A percentile compares a stretch with the other conserved stretches of the same genome.
Conservation (phyloP, 1,140 invertebrate genomes). For the Trichogramma pretiosum region DNA sequence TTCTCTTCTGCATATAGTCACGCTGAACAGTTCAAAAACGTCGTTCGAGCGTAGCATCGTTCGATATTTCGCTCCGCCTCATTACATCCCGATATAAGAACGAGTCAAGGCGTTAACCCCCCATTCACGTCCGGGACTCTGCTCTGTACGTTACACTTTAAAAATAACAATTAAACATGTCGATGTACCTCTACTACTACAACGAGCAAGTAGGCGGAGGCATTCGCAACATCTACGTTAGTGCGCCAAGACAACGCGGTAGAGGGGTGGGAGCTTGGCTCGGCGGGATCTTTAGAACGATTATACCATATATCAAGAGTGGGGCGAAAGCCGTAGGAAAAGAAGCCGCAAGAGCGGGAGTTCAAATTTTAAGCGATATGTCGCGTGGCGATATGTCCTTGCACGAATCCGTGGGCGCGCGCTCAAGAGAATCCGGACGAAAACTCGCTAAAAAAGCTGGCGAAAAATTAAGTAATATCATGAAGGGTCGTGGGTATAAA, state of each 20-base stretch:
- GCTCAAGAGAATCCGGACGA: neutral
- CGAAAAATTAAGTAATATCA: constrained; percentile 8
- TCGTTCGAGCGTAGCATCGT: constrained; percentile 8
- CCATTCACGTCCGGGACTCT: constrained; percentile 22
- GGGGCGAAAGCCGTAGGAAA: neutral
- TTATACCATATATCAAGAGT: neutral
- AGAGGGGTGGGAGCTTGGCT: neutral
- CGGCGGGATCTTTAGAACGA: neutral
- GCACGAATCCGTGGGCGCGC: constrained; percentile 3
- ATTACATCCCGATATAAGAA: constrained; percentile 20
- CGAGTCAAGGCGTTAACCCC: constrained; percentile 10
- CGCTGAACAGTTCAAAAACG: constrained; percentile 7
- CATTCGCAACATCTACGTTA: constrained; percentile 11
- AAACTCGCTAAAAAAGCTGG: constrained; percentile 9
- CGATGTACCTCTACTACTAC: constrained; percentile 4
- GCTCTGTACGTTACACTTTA: constrained; percentile 21
- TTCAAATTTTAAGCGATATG: no score
- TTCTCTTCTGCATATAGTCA: constrained; percentile 17
- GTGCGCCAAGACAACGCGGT: constrained; percentile 5
- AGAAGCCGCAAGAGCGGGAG: neutral
- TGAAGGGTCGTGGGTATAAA: neutral
- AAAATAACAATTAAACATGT: neutral
- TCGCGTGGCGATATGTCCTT: no score
- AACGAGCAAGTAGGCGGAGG: constrained; percentile 2
- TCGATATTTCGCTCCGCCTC: constrained; percentile 5